Evolutionary conservation across 2,888 invertebrate species (phyloP), one percentile per base, ranked within the genome.

Genomic region (Lordiphosa fenestrarum): DNA sequence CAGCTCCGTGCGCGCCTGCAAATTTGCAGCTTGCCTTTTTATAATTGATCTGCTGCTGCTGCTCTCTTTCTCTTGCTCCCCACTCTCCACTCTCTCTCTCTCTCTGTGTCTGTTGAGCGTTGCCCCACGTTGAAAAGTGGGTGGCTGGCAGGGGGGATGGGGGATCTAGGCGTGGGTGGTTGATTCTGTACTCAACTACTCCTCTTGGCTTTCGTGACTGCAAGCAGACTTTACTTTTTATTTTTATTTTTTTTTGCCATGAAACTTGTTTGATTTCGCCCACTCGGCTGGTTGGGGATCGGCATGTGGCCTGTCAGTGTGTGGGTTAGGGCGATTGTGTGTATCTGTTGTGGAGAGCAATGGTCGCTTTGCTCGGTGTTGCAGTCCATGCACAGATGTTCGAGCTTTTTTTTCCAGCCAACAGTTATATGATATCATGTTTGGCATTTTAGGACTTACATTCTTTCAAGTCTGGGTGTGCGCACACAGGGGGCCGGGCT

Each of bases 201-300:
- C 47, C 35, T 47, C 47, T 56, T 50, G 51, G 46, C 52, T 51
- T 67, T 54, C 81, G 73, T 75, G 76, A 75, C 72, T 63, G 58
- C 72, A 55, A 54, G 58, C 53, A 66, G 41, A 37, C 49, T 55
- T 64, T 48, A 39, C 25, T 37, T 55, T 9, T 46, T 9, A 35
- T n/a, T 39, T 51, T 48, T 9, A 37, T 49, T 51, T 9, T 39
- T 49, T 46, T 48, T 50, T 42, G 54, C 73, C 62, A 65, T 66
- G 51, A 83, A 77, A 77, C 77, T 84, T 47, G 77, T 77, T 77
- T 59, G 51, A 60, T 58, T 63, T 51, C 61, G 63, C 61, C 61
- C 61, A 61, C 61, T 61, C 64, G 56, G 35, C 47, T 46, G 53
- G 61, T 53, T 40, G 57, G 35, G 47, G 53, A 52, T 53, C 48